phyloP scores from a whole-genome alignment of 2,113 vertebrate species.

The Burhinus bistriatus region DNA sequence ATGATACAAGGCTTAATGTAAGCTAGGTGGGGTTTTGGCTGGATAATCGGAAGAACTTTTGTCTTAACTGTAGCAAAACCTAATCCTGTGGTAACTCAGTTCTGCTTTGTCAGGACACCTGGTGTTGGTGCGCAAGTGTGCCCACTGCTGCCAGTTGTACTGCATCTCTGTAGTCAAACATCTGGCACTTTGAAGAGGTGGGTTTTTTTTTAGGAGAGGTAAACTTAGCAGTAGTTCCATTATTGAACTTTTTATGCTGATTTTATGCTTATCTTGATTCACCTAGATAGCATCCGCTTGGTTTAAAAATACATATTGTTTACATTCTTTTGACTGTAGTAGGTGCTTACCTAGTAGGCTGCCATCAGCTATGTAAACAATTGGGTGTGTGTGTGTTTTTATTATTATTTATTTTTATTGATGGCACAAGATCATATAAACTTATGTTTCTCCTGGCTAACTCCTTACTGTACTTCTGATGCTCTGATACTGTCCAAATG shows the following conservation, averaged over 20 bases:
- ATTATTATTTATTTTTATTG: background rate
- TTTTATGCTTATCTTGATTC: background rate
- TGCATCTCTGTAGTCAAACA: background rate
- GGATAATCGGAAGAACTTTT: background rate
- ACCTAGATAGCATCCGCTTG: background rate
- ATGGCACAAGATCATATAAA: background rate
- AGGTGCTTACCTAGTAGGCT: background rate
- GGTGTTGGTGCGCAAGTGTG: fast-evolving
- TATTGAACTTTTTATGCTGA: background rate
- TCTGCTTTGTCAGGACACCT: background rate
- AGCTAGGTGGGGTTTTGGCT: background rate
- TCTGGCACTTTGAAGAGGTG: background rate
- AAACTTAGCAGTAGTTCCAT: background rate
- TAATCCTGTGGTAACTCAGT: background rate
- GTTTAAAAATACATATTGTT: background rate
- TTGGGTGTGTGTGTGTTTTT: background rate
- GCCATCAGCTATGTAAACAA: background rate
- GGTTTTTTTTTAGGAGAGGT: background rate
- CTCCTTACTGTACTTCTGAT: background rate
- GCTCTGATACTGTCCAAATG: background rate
- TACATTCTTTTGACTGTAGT: background rate
- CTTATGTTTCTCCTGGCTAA: background rate
- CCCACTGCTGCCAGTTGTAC: background rate
- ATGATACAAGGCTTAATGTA: background rate
- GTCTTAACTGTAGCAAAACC: background rate